phyloP scores from a whole-genome alignment of 2,888 invertebrate species.

The Rhyacophila evoluta region DNA sequence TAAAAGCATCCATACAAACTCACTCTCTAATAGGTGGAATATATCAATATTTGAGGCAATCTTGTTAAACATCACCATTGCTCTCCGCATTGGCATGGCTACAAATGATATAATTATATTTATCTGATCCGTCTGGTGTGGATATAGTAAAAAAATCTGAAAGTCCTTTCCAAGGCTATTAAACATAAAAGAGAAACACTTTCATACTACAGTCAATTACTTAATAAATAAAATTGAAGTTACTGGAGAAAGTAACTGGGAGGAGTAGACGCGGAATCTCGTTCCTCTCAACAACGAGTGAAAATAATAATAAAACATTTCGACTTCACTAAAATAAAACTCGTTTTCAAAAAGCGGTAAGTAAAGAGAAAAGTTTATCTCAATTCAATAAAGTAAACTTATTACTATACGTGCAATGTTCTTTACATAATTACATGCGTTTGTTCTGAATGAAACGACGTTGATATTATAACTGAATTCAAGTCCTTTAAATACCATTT shows the following conservation, averaged over 20 bases:
- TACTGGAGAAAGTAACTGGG: conserved; percentile 14
- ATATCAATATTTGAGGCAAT: no score
- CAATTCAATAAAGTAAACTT: not conserved
- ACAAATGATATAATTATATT: no score
- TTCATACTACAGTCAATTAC: not conserved
- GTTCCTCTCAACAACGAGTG: not conserved
- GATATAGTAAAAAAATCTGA: no score
- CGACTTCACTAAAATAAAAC: not conserved
- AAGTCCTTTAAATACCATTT: not conserved
- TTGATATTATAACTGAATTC: not conserved
- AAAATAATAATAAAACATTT: not conserved
- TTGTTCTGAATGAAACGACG: not conserved
- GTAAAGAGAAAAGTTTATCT: not conserved
- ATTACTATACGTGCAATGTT: not conserved
- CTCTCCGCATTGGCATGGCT: no score
- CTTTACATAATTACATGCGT: not conserved
- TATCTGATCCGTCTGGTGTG: no score
- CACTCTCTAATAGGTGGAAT: no score
- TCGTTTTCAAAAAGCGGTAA: not conserved
- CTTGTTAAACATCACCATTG: no score
- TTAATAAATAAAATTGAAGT: not conserved
- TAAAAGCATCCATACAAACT: no score
- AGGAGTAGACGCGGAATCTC: not conserved
- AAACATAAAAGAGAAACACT: not conserved
- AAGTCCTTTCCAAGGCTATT: not conserved